Evolutionary conservation across 1,140 invertebrate genomes (phyloP).

Genomic region (Proctacanthus coquilletti): DNA sequence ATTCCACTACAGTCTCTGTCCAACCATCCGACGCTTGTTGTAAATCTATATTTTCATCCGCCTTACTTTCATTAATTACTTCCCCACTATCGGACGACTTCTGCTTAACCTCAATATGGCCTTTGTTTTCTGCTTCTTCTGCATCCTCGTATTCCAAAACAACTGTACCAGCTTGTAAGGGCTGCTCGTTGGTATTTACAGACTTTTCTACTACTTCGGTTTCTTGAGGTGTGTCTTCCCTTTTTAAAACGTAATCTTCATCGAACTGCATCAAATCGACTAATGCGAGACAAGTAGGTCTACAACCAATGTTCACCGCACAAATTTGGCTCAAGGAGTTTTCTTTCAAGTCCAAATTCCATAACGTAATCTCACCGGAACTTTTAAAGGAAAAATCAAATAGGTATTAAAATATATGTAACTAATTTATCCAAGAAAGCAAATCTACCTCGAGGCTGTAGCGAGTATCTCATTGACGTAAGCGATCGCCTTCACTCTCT

Average conservation of each 20-base stretch:
- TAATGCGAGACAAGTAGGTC: slow-evolving; percentile 40
- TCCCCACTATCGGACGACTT: too few relatives aligned
- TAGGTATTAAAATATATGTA: slow-evolving; percentile 15
- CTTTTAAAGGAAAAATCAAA: slow-evolving; percentile 48
- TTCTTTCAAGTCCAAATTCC: slow-evolving; percentile 37
- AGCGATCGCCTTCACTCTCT: slow-evolving; percentile 50
- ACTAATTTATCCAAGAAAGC: slow-evolving; percentile 26
- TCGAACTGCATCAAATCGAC: slow-evolving; percentile 17
- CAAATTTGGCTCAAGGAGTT: slow-evolving; percentile 34
- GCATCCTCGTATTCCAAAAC: too few relatives aligned
- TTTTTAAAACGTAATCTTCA: slow-evolving; percentile 2
- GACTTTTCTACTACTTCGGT: too few relatives aligned
- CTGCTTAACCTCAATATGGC: too few relatives aligned
- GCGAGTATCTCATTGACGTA: slow-evolving; percentile 29
- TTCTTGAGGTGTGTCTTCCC: too few relatives aligned
- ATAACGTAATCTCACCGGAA: slow-evolving; percentile 63
- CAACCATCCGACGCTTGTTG: too few relatives aligned
- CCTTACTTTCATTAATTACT: too few relatives aligned
- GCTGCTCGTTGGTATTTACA: too few relatives aligned
- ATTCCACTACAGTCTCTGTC: too few relatives aligned
- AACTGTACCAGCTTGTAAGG: too few relatives aligned
- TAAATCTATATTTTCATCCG: too few relatives aligned
- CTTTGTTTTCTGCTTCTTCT: too few relatives aligned
- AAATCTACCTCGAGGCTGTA: slow-evolving; percentile 13
- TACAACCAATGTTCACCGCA: slow-evolving; percentile 37